Conservation (phyloP, 2,797 vertebrate genomes). For the Pampus argenteus region DNA sequence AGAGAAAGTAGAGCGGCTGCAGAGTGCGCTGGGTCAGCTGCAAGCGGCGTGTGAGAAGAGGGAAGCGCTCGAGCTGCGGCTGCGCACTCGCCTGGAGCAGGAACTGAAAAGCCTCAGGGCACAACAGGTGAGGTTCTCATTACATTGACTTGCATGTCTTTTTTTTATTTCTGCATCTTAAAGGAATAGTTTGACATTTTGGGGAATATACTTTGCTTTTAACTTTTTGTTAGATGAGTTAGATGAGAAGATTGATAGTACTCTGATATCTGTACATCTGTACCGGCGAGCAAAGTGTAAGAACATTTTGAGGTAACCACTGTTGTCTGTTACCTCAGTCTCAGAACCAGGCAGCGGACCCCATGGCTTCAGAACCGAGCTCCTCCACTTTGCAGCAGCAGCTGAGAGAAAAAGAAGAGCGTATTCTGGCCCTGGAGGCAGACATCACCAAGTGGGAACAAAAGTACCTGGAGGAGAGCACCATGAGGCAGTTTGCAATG, state of each 20-base stretch:
- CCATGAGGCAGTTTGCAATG: constrained; percentile 98
- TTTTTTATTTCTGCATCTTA: background rate
- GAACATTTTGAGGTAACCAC: background rate
- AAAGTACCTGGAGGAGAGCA: constrained; percentile 97
- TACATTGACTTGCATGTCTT: background rate
- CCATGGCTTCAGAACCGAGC: constrained; percentile 75
- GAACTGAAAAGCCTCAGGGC: constrained; percentile 94
- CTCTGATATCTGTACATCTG: too few relatives aligned
- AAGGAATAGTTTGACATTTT: background rate
- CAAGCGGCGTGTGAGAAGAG: constrained; percentile 97
- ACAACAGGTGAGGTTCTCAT: constrained; percentile 88
- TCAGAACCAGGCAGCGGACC: constrained; percentile 40
- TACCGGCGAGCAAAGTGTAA: background rate
- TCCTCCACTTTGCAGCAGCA: constrained; percentile 87
- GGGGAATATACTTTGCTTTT: too few relatives aligned
- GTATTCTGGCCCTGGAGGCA: constrained; percentile 93
- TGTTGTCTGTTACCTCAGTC: constrained; percentile 24
- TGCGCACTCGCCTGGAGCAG: constrained; percentile 94
- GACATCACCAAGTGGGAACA: constrained; percentile 99
- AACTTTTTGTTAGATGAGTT: background rate
- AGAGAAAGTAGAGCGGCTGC: constrained; percentile 95
- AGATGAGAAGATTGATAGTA: background rate
- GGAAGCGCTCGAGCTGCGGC: constrained; percentile 91
- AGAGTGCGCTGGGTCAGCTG: constrained; percentile 93
- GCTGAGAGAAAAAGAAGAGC: constrained; percentile 93